Percentiles rank a stretch among this genome's conserved stretches.
Evolutionary conservation across 2,113 vertebrate genomes (phyloP).

Genomic region (Nansenia antarctica): DNA sequence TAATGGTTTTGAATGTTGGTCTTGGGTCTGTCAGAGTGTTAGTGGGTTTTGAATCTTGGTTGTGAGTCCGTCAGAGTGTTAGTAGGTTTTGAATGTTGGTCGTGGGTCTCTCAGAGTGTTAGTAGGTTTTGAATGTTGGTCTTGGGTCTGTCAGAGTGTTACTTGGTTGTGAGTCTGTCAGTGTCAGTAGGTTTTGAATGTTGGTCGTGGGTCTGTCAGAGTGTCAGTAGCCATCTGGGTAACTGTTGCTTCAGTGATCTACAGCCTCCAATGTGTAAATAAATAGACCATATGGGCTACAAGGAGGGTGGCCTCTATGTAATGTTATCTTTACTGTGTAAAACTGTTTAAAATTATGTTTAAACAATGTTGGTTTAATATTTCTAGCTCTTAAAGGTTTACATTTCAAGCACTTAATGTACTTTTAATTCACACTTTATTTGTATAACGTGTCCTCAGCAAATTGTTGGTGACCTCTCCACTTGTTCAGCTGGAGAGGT

Average conservation of each 20-base stretch:
- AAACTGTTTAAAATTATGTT: constrained; percentile 72
- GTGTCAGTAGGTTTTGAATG: too few species aligned
- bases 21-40: not conserved
- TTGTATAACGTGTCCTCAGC: constrained; percentile 60
- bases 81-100: not conserved
- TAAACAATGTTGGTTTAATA: constrained; percentile 62
- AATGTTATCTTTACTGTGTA: constrained; percentile 67
- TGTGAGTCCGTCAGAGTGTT: too few species aligned
- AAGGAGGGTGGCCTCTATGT: constrained; percentile 52
- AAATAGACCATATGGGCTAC: constrained; percentile 60
- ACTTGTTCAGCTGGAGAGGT: constrained; percentile 16
- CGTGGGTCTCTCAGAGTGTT: too few species aligned
- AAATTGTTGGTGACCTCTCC: constrained; percentile 48
- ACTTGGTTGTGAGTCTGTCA: too few species aligned
- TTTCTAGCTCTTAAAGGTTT: constrained; percentile 60
- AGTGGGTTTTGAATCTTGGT: not conserved
- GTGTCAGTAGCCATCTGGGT: constrained; percentile 51
- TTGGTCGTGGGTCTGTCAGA: not conserved
- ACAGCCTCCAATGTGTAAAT: constrained; percentile 68
- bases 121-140: not conserved
- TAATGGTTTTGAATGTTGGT: not conserved
- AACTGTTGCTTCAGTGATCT: constrained; percentile 41
- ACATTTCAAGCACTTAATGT: constrained; percentile 65
- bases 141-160: not conserved
- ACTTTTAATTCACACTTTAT: constrained; percentile 70